Evolutionary conservation across 2,113 vertebrate species (phyloP), one percentile per base, ranked within the genome.

Genomic region (Hiodon alosoides): DNA sequence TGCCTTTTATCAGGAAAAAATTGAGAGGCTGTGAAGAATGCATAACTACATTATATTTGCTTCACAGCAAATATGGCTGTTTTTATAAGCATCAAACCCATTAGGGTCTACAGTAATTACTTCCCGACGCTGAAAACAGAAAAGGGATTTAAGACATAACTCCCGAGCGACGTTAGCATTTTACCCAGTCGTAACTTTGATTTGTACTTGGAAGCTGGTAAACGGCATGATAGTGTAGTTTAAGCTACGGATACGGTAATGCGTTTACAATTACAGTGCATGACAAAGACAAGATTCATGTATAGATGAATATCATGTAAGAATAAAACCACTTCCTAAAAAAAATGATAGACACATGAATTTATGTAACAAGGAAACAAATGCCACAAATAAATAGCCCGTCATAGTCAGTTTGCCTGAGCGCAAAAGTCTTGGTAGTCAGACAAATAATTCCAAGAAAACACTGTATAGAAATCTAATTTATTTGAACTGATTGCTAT

Each of bases 381-480:
- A 31, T 31, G 31, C 31, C 31, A 2, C 31, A 31, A 31, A 31
- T 31, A 0, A 31, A 31, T 31, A 31, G 31, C 31, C 31, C 31
- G 31, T 31, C 31, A 31, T 31, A 31, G 31, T 31, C 31, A 31
- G 31, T 31, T 31, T 31, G 31, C 31, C 31, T 31, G 31, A 31
- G 31, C 31, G 31, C 31, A 2, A 31, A 31, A 0, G 31, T 31
- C 31, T 31, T 31, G 31, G 31, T 31, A 31, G 31, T 31, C 31
- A 31, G 31, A 31, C 31, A 31, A 31, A 31, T 31, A 31, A 31
- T 31, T 31, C 31, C 31, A 31, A 31, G 31, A 31, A 31, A 31
- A 7, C 60, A 67, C 6, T 71, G 4, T 7, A 76, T 69, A 60
- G n/a, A 48, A 62, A 62, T 72, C 6, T 10, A 57, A 46, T 71